These are phyloP conservation scores for Pegoplata infirma DNA, from an alignment of 2,888 invertebrate species.

Conservation along the genomic window DNA sequence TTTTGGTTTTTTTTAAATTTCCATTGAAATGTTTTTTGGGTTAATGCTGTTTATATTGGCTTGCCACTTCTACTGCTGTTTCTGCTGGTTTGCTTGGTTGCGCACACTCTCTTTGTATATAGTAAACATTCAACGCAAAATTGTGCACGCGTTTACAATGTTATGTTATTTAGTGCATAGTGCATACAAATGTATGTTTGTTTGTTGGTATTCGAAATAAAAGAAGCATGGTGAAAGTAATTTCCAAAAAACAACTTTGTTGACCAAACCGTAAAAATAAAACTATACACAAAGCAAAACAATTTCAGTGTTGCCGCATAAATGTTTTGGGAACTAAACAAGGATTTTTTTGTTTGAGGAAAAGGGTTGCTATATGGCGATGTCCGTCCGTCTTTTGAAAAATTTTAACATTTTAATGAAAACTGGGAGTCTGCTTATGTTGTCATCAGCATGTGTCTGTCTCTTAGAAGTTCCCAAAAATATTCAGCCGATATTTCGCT, in stretches of 20 bases:
- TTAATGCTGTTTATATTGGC: background rate
- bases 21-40: conserved; percentile 24
- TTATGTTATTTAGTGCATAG: background rate
- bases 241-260: conserved; percentile 7
- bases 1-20: background rate
- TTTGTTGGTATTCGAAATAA: conserved; percentile 1
- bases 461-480: too few relatives aligned
- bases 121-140: conserved; percentile 8
- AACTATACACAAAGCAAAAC: background rate
- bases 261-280: background rate
- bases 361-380: too few relatives aligned
- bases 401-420: too few relatives aligned
- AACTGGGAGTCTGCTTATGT: too few relatives aligned
- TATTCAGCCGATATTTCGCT: too few relatives aligned
- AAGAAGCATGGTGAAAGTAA: conserved; percentile 46
- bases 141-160: conserved; percentile 9
- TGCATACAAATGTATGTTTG: background rate
- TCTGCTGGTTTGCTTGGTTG: conserved; percentile 34
- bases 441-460: too few relatives aligned
- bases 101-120: conserved; percentile 40
- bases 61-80: background rate
- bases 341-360: too few relatives aligned
- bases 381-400: too few relatives aligned
- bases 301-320: background rate
- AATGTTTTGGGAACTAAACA: too few relatives aligned